Evolutionary conservation across 2,113 vertebrate genomes (phyloP).

Genomic region (Panthera uncia): DNA sequence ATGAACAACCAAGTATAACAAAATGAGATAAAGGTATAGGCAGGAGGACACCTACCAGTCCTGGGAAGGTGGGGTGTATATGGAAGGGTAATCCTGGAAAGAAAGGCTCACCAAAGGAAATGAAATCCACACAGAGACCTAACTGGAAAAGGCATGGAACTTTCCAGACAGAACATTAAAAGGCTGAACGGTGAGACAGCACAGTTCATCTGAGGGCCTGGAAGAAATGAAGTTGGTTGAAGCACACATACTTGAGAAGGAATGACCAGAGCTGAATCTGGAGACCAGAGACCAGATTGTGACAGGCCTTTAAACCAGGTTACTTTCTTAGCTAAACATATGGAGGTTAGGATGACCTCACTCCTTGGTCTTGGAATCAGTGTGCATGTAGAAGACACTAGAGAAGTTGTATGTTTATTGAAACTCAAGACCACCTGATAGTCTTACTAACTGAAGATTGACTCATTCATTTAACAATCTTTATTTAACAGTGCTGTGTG

Average conservation of each 20-base stretch:
- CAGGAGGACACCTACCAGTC: not conserved
- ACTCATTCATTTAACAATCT: not conserved
- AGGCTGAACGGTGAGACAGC: not conserved
- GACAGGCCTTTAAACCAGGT: not conserved
- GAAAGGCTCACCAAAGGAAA: not conserved
- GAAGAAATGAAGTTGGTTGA: not conserved
- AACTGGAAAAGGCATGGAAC: not conserved
- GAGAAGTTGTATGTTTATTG: not conserved
- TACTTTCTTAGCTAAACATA: constrained; percentile 7
- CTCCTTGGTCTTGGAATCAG: not conserved
- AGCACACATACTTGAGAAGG: not conserved
- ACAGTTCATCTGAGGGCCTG: not conserved
- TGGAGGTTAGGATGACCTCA: not conserved
- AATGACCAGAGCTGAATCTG: not conserved
- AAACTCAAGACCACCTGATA: not conserved
- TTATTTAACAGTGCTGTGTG: not conserved
- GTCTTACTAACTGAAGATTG: not conserved
- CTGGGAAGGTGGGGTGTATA: not conserved
- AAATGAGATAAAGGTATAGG: not conserved
- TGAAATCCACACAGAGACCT: not conserved
- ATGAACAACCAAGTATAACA: not conserved
- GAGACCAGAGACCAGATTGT: not conserved
- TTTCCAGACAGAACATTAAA: not conserved
- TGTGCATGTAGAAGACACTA: not conserved
- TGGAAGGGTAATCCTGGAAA: not conserved